Evolutionary conservation across 2,797 vertebrate genomes (phyloP).

Genomic region (Chaetodon trifasciatus): DNA sequence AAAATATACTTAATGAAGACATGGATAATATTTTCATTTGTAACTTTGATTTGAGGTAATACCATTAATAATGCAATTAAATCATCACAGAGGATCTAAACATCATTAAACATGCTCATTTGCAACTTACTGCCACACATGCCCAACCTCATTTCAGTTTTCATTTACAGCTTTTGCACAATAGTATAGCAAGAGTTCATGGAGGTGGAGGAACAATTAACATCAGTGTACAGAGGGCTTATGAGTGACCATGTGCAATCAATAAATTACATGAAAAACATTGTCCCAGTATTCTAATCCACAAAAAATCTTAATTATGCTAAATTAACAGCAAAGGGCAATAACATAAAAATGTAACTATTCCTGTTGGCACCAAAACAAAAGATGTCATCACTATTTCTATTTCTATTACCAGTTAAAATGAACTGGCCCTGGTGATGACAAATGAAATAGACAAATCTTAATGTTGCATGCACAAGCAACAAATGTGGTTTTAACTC

Average conservation of each 20-base stretch:
- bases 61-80: not conserved
- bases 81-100: not conserved
- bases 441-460: not conserved
- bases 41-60: not conserved
- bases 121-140: not conserved
- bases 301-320: not conserved
- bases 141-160: not conserved
- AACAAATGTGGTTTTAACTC: slow-evolving; percentile 19
- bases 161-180: not conserved
- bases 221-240: not conserved
- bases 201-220: not conserved
- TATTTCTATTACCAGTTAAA: slow-evolving; percentile 18
- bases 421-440: not conserved
- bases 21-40: not conserved
- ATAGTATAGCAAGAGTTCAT: not conserved
- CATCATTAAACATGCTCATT: not conserved
- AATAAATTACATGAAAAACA: not conserved
- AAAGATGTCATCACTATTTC: slow-evolving; percentile 7
- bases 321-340: not conserved
- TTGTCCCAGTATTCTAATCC: not conserved
- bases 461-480: not conserved
- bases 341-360: slow-evolving; percentile 1
- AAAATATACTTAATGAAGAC: not conserved
- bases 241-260: not conserved
- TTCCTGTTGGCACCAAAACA: slow-evolving; percentile 3